Evolutionary conservation across 2,797 vertebrate species (phyloP), one percentile per base, ranked within the genome.

Genomic region (Pseudomugil tenellus): DNA sequence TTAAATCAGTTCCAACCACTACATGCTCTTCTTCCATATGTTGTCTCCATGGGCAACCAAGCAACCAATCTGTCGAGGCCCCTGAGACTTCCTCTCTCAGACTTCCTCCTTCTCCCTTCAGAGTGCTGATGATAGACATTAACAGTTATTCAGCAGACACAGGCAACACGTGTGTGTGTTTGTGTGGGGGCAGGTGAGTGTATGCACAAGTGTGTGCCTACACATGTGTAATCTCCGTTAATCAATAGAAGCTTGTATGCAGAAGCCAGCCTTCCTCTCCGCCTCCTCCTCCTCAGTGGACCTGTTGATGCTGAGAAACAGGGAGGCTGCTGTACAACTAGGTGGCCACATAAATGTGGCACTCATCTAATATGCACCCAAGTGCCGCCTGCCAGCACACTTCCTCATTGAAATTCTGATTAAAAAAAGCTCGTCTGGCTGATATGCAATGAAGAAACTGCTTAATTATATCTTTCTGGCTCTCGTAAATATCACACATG

Each of bases 391-490:
- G 86, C 89, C 88, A 90, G 84, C 74, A 84, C 76, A 68, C 84
- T 84, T 87, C 76, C 87, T 93, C 84, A 90, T 92, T 92, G 78
- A 89, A 86, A 93, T 90, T 92, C 88, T 43, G 85, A 88, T 87
- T 80, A 85, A 90, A 89, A 75, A 82, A 84, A 70, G 64, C 70
- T 74, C 57, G 68, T 70, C 72, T 78, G 74, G 77, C 81, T 69
- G 37, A 57, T 54, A 49, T 23, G 57, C 70, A 63, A 64, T 81
- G 52, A 63, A 58, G 75, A 84, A 87, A 76, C 79, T 72, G 74
- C 79, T 87, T 80, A 79, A 88, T 87, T 71, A 79, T 59, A 79
- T 61, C 69, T 77, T 79, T 83, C 64, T 77, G 59, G 72, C 63
- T 76, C 58, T 57, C 21, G 37, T 54, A 34, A 29, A 64, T 67